Evolutionary conservation across 2,113 vertebrate species (phyloP).

Genomic region (Probosciger aterrimus): DNA sequence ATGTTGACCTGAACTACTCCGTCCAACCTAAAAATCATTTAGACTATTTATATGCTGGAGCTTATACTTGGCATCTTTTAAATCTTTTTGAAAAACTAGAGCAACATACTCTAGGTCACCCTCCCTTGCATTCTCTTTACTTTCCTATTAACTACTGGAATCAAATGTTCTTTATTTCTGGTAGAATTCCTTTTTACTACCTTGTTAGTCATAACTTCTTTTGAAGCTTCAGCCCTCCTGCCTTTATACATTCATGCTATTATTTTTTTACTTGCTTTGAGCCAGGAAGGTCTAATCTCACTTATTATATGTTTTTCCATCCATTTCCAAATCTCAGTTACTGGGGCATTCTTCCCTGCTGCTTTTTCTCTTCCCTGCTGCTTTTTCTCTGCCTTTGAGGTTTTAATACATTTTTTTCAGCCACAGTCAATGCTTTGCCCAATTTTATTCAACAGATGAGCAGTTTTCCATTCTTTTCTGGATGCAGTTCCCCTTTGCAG

Average conservation of each 20-base stretch:
- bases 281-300: neutral
- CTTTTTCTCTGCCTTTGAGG: neutral
- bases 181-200: neutral
- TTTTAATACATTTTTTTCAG: neutral
- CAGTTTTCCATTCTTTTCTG: neutral
- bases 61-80: neutral
- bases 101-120: neutral
- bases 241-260: neutral
- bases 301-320: neutral
- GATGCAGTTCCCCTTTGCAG: neutral
- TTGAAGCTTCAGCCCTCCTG: neutral
- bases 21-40: neutral
- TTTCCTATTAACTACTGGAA: neutral
- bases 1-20: neutral
- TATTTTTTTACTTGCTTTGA: neutral
- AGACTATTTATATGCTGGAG: neutral
- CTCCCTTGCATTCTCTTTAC: neutral
- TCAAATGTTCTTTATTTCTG: neutral
- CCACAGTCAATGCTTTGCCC: neutral
- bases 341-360: neutral
- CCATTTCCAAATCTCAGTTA: neutral
- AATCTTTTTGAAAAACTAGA: neutral
- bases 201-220: neutral
- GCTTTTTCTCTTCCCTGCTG: neutral
- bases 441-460: neutral